These are phyloP conservation scores for Drosophila gaucha DNA, from an alignment of 2,888 invertebrate genomes.

Conservation along the genomic window DNA sequence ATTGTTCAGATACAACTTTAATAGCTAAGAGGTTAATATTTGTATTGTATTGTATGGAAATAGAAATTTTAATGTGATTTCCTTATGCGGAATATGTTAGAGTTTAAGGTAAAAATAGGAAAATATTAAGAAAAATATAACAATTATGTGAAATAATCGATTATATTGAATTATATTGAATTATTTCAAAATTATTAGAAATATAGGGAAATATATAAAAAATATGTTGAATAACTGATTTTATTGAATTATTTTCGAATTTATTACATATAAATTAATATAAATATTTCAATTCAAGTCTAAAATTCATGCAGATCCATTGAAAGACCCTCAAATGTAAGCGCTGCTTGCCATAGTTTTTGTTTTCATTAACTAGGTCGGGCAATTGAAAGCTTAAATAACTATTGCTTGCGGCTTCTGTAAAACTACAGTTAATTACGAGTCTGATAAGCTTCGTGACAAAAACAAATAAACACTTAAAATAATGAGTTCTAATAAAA, in stretches of 20 bases:
- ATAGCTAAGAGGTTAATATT: no score
- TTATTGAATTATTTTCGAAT: background rate
- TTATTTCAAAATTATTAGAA: no score
- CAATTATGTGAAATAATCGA: no score
- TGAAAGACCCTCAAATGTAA: background rate
- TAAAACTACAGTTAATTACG: background rate
- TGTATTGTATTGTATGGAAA: no score
- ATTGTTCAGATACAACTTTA: no score
- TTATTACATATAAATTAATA: no score
- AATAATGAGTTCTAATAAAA: constrained; percentile 58
- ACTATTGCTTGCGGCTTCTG: background rate
- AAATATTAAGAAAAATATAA: no score
- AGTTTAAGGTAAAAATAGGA: no score
- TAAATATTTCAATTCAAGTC: background rate
- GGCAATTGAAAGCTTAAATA: constrained; percentile 2
- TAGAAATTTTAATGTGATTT: no score
- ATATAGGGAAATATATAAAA: background rate
- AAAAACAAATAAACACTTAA: constrained; percentile 53
- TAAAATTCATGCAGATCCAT: background rate
- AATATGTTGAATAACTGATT: background rate
- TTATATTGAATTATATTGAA: no score
- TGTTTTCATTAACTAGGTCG: constrained; percentile 1
- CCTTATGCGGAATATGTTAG: no score
- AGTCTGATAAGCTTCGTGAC: constrained; percentile 30
- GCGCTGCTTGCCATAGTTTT: no score